phyloP scores from a whole-genome alignment of 1,140 invertebrate genomes.

The Propsilocerus akamusi region DNA sequence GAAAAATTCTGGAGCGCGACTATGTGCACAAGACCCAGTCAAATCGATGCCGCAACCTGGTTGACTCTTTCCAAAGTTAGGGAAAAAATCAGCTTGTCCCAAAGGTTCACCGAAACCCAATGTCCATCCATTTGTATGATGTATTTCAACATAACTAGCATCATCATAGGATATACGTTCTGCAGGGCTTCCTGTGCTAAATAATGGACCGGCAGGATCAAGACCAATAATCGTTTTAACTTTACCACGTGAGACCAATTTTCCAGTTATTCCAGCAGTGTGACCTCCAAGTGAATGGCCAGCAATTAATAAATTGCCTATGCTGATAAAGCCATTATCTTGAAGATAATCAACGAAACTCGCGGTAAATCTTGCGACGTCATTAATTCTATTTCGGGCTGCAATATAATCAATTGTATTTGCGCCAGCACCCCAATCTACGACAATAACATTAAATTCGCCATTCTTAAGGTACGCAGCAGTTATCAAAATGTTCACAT shows the following conservation, averaged over 20 bases:
- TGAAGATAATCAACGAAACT: not conserved
- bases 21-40: conserved; percentile 11
- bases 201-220: conserved; percentile 27
- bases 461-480: not conserved
- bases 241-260: conserved; percentile 18
- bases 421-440: conserved; percentile 9
- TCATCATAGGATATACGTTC: conserved; percentile 30
- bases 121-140: conserved; percentile 34
- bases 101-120: conserved; percentile 23
- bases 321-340: not conserved
- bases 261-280: conserved; percentile 27
- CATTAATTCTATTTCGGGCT: not conserved
- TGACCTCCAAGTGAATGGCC: conserved; percentile 32
- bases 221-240: conserved; percentile 22
- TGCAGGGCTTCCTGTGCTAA: too few species aligned
- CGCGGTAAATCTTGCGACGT: not conserved
- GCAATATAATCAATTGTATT: not conserved
- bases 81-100: conserved; percentile 31
- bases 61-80: conserved; percentile 29
- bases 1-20: conserved; percentile 14
- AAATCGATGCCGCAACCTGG: conserved; percentile 21
- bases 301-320: not conserved
- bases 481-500: not conserved
- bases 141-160: conserved; percentile 32
- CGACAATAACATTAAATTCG: conserved; percentile 5